phyloP scores from a whole-genome alignment of 2,113 vertebrate genomes.

The Aplodontia rufa region DNA sequence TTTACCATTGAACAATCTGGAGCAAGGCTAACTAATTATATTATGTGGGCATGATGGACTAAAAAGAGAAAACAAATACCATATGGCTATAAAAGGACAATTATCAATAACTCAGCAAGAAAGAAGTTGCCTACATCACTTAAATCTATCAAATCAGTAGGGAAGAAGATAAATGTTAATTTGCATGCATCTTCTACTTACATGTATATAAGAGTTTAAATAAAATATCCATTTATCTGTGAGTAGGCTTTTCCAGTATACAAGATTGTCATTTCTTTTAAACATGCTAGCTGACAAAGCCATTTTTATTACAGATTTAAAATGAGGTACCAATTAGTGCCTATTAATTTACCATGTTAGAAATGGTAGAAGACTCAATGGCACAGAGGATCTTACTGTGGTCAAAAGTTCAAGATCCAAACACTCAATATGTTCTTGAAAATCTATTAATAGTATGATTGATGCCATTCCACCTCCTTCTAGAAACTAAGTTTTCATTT shows the following conservation, averaged over 20 bases:
- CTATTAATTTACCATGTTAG: not conserved
- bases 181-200: not conserved
- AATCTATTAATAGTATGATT: not conserved
- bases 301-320: not conserved
- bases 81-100: constrained; percentile 42
- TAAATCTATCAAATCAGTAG: constrained; percentile 18
- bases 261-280: not conserved
- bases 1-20: not conserved
- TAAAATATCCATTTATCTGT: not conserved
- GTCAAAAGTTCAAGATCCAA: not conserved
- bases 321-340: not conserved
- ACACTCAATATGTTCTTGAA: not conserved
- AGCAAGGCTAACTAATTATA: constrained; percentile 28
- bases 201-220: not conserved
- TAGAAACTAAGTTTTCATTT: not conserved
- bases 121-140: not conserved
- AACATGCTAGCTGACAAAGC: not conserved
- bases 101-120: constrained; percentile 63
- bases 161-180: constrained; percentile 16
- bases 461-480: not conserved
- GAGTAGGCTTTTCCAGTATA: not conserved
- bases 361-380: not conserved
- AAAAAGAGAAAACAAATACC: not conserved
- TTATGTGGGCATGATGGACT: not conserved
- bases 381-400: not conserved